Evolutionary conservation across 2,797 vertebrate genomes (phyloP), one percentile per base, ranked within the genome.

Genomic region (Falco naumanni): DNA sequence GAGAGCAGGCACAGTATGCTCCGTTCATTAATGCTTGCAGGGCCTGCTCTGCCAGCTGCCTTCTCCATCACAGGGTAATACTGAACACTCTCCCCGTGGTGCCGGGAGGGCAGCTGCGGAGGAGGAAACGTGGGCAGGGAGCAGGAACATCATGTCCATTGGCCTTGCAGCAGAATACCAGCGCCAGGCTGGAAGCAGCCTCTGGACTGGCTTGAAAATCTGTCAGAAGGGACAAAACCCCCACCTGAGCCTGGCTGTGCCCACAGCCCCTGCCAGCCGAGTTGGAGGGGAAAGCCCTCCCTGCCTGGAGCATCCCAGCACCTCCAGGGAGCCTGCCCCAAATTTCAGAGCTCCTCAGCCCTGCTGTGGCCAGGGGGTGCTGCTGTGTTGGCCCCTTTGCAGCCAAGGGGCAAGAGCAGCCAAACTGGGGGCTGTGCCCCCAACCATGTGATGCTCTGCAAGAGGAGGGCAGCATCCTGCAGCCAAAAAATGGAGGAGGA

Each of bases 361-460:
- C 57, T 24, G 47, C 59, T 2, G 0, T 1, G 26, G 31, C 18
- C 2, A 1, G 18, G 6, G 74, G 22, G 17, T 65, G 75, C 79
- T 85, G 88, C 66, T 60, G 33, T 13, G 29, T 54, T 0, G 0
- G 71, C 37, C 83, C 37, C 6, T 26, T 39, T 5, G 0, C 41
- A 43, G 51, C 48, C 2, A 0, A 0, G 12, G 45, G 70, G 50
- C 31, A 43, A 48, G 41, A 54, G 39, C 63, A 65, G 69, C 63
- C 3, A 2, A 70, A 48, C 20, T 0, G 1, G 48, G 34, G 15
- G 56, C 71, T 0, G 4, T 63, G 50, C 13, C 29, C 56, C 22
- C 5, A 3, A 13, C 16, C 50, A 5, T 0, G 4, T 45, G 90
- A 50, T 69, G 78, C 78, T 61, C 78, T 21, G 31, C 0, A 1